Base-by-base conservation (phyloP, 1,140 invertebrate genomes). In the Bradynema listronoti region DNA sequence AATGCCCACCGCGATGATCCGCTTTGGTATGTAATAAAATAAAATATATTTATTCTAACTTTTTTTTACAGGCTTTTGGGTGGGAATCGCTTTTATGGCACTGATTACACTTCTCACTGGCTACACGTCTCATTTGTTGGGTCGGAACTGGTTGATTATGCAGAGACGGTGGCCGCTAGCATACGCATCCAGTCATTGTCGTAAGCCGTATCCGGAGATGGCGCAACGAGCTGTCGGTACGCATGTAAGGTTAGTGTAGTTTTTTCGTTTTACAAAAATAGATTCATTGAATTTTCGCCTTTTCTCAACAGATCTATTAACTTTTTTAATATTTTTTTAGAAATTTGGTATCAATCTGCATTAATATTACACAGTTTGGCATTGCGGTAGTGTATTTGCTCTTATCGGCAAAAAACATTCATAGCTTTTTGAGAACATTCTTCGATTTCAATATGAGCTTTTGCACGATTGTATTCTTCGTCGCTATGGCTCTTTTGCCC, bases 141-240 rank as follows among this genome's bases (percentile, higher is more conserved):
- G 85, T 0, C 80, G 81, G 41, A 85, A 85, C 73, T 87, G 86
- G 86, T 78, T 83, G 29, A 85, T 87, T n/a, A 66, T 88, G 24
- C 84, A 86, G 72, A 83, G 84, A 42, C 73, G 85, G 86, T 77
- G 82, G 71, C 82, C 83, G n/a, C 81, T 82, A 0, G 80, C 85
- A 58, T 83, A 84, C 73, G 75, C 81, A 63, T 49, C 85, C 85
- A 79, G 73, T 39, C 77, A 80, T 34, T 82, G 68, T 85, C 75
- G 85, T 51, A 84, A 85, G 69, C 86, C 86, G 0, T 87, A 87
- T 72, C 80, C 85, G 1, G 84, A 84, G 9, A 87, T 87, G 51
- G 86, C 83, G 1, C 77, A 83, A 9, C 77, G 81, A 47, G 82
- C 85, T 0, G 77, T 83, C 45, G 86, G 86, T 24, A 81, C 78